phyloP scores from a whole-genome alignment of 2,113 vertebrate species.

The Donacobius atricapilla region DNA sequence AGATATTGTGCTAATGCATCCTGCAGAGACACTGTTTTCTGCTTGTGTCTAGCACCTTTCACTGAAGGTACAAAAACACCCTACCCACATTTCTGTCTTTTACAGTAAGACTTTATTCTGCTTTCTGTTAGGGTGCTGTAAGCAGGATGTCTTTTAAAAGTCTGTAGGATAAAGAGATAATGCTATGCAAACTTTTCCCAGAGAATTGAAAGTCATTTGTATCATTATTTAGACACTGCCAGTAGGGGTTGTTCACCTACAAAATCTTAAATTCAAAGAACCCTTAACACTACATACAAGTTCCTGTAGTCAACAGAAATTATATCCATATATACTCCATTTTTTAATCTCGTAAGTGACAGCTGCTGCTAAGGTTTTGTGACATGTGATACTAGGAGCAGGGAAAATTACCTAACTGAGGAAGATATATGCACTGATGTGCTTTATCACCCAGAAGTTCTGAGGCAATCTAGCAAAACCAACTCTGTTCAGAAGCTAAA shows the following conservation, averaged over 20 bases:
- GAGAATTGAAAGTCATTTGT: neutral
- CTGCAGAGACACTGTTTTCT: neutral
- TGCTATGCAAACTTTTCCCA: neutral
- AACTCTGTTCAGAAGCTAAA: neutral
- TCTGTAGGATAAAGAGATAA: neutral
- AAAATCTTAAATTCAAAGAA: neutral
- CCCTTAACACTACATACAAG: neutral
- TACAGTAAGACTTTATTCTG: neutral
- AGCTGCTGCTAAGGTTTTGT: neutral
- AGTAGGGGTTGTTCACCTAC: neutral
- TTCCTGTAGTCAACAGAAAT: neutral
- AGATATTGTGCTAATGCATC: neutral
- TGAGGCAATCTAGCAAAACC: neutral
- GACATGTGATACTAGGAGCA: neutral
- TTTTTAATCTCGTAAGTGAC: conserved; percentile 3
- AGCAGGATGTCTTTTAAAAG: neutral
- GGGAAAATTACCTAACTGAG: neutral
- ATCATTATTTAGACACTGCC: neutral
- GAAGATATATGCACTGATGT: neutral
- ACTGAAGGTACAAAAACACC: neutral
- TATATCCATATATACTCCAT: neutral
- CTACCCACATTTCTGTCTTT: neutral
- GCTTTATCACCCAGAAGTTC: neutral
- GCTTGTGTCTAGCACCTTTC: neutral
- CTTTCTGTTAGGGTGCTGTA: neutral